Conservation (phyloP, 2,888 invertebrate genomes). For the Entomobrya multifasciata region DNA sequence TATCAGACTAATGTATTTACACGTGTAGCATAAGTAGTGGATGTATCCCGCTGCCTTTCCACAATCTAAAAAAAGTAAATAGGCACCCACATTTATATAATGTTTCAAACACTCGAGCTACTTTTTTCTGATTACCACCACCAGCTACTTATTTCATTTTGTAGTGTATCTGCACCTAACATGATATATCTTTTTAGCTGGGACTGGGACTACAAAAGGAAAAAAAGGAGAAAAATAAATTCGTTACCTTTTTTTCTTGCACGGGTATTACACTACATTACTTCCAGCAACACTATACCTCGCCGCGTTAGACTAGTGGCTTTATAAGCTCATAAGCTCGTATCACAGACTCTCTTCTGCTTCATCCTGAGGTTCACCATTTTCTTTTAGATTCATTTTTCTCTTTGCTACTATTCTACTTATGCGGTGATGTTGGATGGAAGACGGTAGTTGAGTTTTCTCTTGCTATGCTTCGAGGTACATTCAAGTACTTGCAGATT, state of each 20-base stretch:
- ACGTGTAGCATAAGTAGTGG: too few relatives aligned
- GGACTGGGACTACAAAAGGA: neutral
- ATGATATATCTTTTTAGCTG: neutral
- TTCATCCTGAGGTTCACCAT: conserved; percentile 37
- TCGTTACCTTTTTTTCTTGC: conserved; percentile 33
- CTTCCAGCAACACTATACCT: neutral
- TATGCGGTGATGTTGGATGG: neutral
- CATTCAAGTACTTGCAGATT: conserved; percentile 23
- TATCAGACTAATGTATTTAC: conserved; percentile 17
- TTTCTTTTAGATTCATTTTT: conserved; percentile 29
- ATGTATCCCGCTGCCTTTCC: too few relatives aligned
- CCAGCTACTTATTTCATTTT: conserved; percentile 43
- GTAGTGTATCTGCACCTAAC: conserved; percentile 12
- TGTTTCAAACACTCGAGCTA: conserved; percentile 3
- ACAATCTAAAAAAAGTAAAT: neutral
- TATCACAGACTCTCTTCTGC: conserved; percentile 12
- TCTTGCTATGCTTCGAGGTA: too few relatives aligned
- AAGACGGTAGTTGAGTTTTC: neutral
- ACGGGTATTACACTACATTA: conserved; percentile 1
- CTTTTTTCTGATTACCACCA: conserved; percentile 35
- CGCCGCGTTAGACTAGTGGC: neutral
- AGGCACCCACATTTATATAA: conserved; percentile 23
- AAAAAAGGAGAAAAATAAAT: conserved; percentile 36
- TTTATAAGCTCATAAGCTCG: conserved; percentile 37
- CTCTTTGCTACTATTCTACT: conserved; percentile 2